A percentile compares a stretch with the other conserved stretches of the same genome.
Evolutionary conservation across 2,888 invertebrate genomes (phyloP).

Genomic region (Congeria kusceri): DNA sequence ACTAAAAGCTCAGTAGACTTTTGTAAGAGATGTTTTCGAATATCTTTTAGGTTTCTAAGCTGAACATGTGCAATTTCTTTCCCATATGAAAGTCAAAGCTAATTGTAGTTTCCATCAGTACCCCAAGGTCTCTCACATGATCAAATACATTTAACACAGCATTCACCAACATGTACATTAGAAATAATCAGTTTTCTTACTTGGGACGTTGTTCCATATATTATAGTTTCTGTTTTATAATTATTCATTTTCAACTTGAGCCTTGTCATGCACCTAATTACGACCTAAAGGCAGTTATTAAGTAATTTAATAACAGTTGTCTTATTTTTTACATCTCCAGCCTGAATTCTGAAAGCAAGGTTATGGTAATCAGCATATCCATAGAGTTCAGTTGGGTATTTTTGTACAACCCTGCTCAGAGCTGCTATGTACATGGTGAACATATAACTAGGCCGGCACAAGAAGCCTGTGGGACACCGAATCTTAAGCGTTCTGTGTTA

Average conservation of each 20-base stretch:
- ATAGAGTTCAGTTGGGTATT: constrained; percentile 32
- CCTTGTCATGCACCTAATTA: constrained; percentile 36
- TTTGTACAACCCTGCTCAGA: constrained; percentile 36
- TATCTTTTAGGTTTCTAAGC: constrained; percentile 17
- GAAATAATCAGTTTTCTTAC: constrained; percentile 31
- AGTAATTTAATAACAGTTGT: constrained; percentile 18
- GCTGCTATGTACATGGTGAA: constrained; percentile 47
- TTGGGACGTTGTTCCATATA: constrained; percentile 45
- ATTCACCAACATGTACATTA: constrained; percentile 22
- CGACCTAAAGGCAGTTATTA: constrained; percentile 30
- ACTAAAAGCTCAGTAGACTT: constrained; percentile 10
- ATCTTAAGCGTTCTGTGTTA: constrained; percentile 24
- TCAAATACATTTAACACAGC: constrained; percentile 23
- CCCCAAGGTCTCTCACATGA: too few relatives aligned
- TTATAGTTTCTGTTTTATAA: constrained; percentile 34
- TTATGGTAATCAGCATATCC: constrained; percentile 47
- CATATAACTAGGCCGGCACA: constrained; percentile 45
- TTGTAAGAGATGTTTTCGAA: constrained; percentile 10
- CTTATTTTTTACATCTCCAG: constrained; percentile 24
- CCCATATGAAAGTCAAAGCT: too few relatives aligned
- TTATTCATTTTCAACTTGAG: constrained; percentile 47
- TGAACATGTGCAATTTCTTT: constrained; percentile 1
- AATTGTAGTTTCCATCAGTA: too few relatives aligned
- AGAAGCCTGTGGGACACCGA: constrained; percentile 42
- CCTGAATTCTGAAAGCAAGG: constrained; percentile 35